Conservation (phyloP, 2,888 invertebrate species). For the Tuta absoluta region DNA sequence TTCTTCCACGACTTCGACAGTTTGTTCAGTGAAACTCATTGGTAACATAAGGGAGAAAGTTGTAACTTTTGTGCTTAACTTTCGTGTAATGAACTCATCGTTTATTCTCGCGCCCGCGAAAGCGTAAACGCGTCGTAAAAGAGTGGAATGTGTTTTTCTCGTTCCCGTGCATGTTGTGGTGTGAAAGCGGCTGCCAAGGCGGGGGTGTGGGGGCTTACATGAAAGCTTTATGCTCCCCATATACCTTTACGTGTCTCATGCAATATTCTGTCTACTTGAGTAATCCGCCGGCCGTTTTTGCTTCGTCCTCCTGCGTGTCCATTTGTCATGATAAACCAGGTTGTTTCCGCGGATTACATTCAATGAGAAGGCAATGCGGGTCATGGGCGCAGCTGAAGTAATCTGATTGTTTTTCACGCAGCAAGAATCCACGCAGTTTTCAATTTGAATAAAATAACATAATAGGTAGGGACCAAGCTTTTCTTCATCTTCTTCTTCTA, state of each 20-base stretch:
- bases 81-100: conserved; percentile 12
- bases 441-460: neutral
- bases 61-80: conserved; percentile 7
- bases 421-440: neutral
- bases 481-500: no score
- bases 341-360: conserved; percentile 37
- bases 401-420: conserved; percentile 35
- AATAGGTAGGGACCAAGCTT: no score
- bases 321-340: conserved; percentile 23
- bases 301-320: neutral
- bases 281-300: conserved; percentile 11
- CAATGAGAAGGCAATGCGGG: conserved; percentile 38
- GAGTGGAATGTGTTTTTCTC: conserved; percentile 9
- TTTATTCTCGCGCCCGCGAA: conserved; percentile 11
- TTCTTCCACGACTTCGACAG: conserved; percentile 12
- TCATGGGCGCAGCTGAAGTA: conserved; percentile 32
- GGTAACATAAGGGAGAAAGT: conserved; percentile 4
- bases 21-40: conserved; percentile 18
- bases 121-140: conserved; percentile 17
- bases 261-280: conserved; percentile 3
- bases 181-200: neutral
- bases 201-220: neutral
- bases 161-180: neutral
- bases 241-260: conserved; percentile 4
- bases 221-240: neutral